Conservation (phyloP, 2,888 invertebrate species). For the Saturnia japonica region DNA sequence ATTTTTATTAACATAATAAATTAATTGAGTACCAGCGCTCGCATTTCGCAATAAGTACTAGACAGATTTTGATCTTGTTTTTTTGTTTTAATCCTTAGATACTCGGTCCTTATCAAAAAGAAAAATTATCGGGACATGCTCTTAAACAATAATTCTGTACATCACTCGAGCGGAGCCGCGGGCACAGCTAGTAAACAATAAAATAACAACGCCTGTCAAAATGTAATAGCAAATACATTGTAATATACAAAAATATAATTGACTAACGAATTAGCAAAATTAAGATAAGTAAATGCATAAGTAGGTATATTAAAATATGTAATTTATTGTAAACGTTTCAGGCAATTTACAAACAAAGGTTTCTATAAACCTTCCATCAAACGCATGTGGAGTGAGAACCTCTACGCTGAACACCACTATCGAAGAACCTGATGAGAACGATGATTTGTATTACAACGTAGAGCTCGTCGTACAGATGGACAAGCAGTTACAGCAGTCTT, state of each 20-base stretch:
- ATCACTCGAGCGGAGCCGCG: too few relatives aligned
- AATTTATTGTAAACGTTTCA: constrained; percentile 39
- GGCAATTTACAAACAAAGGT: constrained; percentile 71
- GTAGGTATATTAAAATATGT: background rate
- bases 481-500: constrained; percentile 86
- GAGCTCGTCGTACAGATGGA: constrained; percentile 89
- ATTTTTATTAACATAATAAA: too few relatives aligned
- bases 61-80: too few relatives aligned
- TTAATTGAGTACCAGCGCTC: too few relatives aligned
- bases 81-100: too few relatives aligned
- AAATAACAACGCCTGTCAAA: background rate
- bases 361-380: constrained; percentile 80
- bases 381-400: constrained; percentile 87
- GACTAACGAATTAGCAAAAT: too few relatives aligned
- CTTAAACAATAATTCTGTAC: too few relatives aligned
- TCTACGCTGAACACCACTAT: constrained; percentile 64
- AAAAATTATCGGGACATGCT: too few relatives aligned
- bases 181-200: background rate
- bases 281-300: too few relatives aligned
- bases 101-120: too few relatives aligned
- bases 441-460: constrained; percentile 84
- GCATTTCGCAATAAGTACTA: too few relatives aligned
- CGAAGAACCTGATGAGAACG: constrained; percentile 62
- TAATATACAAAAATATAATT: background rate
- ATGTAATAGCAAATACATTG: background rate